Evolutionary conservation across 2,797 vertebrate genomes (phyloP), one percentile per base, ranked within the genome.

Genomic region (Lateolabrax maculatus): DNA sequence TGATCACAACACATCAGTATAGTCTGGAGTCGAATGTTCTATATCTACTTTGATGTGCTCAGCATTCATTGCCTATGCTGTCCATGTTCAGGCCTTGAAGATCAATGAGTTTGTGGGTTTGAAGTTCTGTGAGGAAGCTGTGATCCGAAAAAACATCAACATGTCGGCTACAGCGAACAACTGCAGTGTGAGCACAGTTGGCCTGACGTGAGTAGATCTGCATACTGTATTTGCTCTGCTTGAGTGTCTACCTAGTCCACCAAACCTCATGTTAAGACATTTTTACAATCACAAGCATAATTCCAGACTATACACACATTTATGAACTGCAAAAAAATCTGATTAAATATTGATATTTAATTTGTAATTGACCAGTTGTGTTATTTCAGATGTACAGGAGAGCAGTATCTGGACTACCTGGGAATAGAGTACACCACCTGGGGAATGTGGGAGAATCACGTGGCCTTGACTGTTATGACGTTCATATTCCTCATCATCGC

Each of bases 401-500:
- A 97, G 37, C 90, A 95, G 0, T 94, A 95, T 55, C 94, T 99
- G 92, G 5, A 36, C 9, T 91, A 67, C 3, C 95, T 97, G 90
- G 97, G 96, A 23, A 96, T 98, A 1, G 90, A 96, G 6, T 65
- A 69, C 11, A 95, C 92, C 15, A 23, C 75, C n/a, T 98, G 97
- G 98, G 96, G 95, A 18, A 84, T 98, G 44, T 99, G 98, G 97
- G 89, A 92, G 93, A 99, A 98, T 69, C 96, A 98, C 0, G 31
- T 98, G 51, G 97, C 96, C 21, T 77, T 99, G 61, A 85, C 77
- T 13, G 86, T 92, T 66, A 97, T 98, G 97, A 94, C 78, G 0
- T 0, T 96, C 1, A 86, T 96, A 55, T 98, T 98, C 89, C 94
- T 98, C 12, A 60, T 74, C 52, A 95, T 98, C 1, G 86, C 96